phyloP scores from a whole-genome alignment of 2,888 invertebrate species.

The Patella caerulea region DNA sequence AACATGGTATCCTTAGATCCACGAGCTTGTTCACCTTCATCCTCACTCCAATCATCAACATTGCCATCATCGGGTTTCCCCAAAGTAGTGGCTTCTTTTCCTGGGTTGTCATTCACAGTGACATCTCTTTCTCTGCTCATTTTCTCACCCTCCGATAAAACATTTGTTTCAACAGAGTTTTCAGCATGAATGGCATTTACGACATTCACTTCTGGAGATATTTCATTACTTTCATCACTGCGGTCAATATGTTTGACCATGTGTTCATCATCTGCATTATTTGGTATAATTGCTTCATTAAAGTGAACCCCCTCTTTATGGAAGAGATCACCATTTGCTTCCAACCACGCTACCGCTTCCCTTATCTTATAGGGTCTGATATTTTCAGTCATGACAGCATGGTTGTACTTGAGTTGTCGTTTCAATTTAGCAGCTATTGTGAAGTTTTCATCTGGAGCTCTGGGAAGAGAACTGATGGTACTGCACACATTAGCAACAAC shows the following conservation, averaged over 20 bases:
- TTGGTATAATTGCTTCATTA: background rate
- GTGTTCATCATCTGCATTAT: background rate
- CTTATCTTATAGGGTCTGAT: constrained; percentile 2
- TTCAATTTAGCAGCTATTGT: constrained; percentile 16
- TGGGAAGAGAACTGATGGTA: constrained; percentile 2
- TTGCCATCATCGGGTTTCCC: no score
- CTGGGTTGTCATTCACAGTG: no score
- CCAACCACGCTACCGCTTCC: background rate
- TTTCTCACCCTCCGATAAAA: no score
- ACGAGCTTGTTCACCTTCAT: background rate
- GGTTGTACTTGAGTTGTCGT: background rate
- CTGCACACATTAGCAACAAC: background rate
- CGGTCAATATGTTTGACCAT: background rate
- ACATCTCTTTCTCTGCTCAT: no score
- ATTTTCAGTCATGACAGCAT: constrained; percentile 1
- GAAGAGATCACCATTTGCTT: background rate
- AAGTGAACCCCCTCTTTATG: background rate
- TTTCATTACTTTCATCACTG: background rate
- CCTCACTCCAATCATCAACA: background rate
- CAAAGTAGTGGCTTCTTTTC: no score
- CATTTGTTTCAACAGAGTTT: no score
- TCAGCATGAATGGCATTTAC: no score
- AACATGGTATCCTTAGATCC: background rate
- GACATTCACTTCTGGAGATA: no score
- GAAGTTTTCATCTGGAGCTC: constrained; percentile 2